phyloP scores from a whole-genome alignment of 2,113 vertebrate species.

The Syngnathus typhle region DNA sequence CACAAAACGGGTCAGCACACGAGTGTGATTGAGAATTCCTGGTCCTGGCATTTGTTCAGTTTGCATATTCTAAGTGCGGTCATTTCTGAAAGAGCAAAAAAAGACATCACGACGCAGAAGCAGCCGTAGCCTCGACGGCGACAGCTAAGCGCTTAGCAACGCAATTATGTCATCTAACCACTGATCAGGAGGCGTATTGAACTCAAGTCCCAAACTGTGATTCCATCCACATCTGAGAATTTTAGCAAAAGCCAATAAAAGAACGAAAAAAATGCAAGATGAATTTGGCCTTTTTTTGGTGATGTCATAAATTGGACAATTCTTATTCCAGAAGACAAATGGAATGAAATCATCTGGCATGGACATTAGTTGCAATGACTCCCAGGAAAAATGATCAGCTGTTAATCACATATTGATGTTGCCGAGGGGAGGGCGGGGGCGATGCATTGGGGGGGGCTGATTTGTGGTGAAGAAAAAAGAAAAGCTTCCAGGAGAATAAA shows the following conservation, averaged over 20 bases:
- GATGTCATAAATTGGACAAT: not conserved
- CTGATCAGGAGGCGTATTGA: constrained; percentile 30
- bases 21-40: not conserved
- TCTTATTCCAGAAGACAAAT: not conserved
- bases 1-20: not conserved
- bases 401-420: constrained; percentile 44
- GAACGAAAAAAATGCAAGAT: not conserved
- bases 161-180: constrained; percentile 47
- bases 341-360: not conserved
- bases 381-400: constrained; percentile 33
- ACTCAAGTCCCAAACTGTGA: not conserved
- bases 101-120: constrained; percentile 20
- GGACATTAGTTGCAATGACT: not conserved
- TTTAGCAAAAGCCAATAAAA: not conserved
- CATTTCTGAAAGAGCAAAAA: not conserved
- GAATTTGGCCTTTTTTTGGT: not conserved
- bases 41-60: too few relatives aligned
- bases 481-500: constrained; percentile 49
- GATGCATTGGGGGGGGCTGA: constrained; percentile 7
- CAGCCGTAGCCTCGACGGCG: not conserved
- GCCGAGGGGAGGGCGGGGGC: constrained; percentile 12
- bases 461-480: constrained; percentile 14
- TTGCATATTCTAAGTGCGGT: not conserved
- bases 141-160: constrained; percentile 17
- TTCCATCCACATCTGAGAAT: not conserved